Base-by-base conservation (phyloP, 35 echinoderm and acorn worm genomes). In the Amphiura filiformis region DNA sequence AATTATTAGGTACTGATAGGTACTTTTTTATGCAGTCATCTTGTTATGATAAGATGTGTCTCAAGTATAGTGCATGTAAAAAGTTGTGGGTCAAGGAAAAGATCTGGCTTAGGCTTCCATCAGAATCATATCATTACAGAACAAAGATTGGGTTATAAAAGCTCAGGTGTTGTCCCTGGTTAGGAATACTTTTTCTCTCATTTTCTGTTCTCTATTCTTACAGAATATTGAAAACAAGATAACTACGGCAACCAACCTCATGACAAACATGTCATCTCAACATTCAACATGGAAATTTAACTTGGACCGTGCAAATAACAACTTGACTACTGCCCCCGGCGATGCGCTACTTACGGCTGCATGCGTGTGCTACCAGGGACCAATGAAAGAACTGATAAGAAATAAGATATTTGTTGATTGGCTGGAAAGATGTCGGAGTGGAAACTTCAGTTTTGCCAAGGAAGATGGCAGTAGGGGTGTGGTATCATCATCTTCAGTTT, bases 331-430 rank as follows among this genome's bases (percentile, higher is more conserved):
- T 15, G 89, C 96, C 31, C 82, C 92, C 31, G 96, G 96, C 9
- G 96, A 98, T 87, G 93, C 96, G 61, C 89, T 98, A 0, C 39
- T 98, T 13, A 87, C 93, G 61, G 96, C 96, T 39, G 96, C 96
- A 13, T 92, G 92, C 38, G 87, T 83, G 38, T 86, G 89, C 90
- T 98, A 94, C 80, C 89, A 90, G 30, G 96, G 96, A 34, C 93
- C 96, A 57, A 89, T 98, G 49, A 90, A 90, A 75, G 80, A 98
- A 47, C 33, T 36, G 28, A 49, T 80, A 11, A 94, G 96, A 44
- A 41, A 84, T 35, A 37, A 83, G 17, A 35, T 98, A n/a, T 57
- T 84, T 13, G 42, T 77, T 34, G 96, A 98, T 86, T 98, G 96
- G 96, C 78, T 94, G 78, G 56, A 87, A 35, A 85, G 86, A 31